Conservation (phyloP, 2,113 vertebrate genomes). For the Myanophis thanlyinensis region DNA sequence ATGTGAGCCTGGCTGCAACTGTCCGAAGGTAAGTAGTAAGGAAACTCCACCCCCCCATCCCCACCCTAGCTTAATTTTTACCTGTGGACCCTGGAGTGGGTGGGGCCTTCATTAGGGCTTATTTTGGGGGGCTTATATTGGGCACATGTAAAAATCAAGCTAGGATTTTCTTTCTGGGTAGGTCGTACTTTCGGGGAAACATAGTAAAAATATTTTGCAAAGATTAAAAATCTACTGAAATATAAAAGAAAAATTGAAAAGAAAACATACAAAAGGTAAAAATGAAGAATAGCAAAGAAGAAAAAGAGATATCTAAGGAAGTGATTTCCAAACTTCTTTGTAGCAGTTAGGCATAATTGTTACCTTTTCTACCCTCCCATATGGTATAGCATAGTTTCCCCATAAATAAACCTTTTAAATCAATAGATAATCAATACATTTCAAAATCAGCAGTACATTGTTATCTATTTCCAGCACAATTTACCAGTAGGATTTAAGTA, state of each 20-base stretch:
- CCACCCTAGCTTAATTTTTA: too few relatives aligned
- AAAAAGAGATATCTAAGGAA: background rate
- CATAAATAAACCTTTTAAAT: background rate
- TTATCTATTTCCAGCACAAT: background rate
- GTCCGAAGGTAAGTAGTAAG: too few relatives aligned
- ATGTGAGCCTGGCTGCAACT: too few relatives aligned
- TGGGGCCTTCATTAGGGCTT: too few relatives aligned
- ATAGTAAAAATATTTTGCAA: background rate
- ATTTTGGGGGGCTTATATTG: too few relatives aligned
- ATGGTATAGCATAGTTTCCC: background rate
- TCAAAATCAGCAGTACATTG: background rate
- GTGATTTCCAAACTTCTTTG: background rate
- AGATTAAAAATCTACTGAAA: background rate
- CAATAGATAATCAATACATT: background rate
- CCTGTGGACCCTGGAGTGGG: too few relatives aligned
- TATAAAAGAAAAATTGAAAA: background rate
- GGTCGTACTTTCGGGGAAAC: too few relatives aligned
- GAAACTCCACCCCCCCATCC: too few relatives aligned
- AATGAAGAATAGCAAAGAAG: background rate
- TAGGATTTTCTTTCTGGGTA: too few relatives aligned
- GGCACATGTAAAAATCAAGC: too few relatives aligned
- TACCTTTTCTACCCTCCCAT: background rate
- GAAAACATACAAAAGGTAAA: background rate
- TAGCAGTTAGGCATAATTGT: background rate
- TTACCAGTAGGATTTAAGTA: background rate